phyloP scores from a whole-genome alignment of 1,140 invertebrate genomes.

The Drosophila parabipectinata region DNA sequence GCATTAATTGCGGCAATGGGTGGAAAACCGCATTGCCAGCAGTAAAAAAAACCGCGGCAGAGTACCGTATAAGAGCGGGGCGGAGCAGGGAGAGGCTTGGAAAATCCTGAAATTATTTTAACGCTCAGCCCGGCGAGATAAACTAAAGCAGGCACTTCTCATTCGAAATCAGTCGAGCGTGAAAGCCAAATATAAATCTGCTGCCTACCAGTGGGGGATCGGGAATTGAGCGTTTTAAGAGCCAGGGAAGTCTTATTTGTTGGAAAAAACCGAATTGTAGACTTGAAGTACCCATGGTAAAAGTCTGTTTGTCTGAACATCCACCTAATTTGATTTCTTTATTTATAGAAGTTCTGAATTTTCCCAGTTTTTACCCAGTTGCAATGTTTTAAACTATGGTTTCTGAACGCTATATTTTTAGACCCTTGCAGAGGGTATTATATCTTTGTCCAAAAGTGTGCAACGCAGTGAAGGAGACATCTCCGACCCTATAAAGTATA shows the following conservation, averaged over 20 bases:
- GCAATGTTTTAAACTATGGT: no score
- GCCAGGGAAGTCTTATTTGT: neutral
- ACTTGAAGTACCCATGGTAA: no score
- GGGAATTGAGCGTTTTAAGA: conserved; percentile 42
- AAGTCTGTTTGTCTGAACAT: no score
- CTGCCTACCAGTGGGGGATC: conserved; percentile 19
- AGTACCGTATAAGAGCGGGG: neutral
- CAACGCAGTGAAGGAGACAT: no score
- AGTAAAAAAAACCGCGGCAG: conserved; percentile 9
- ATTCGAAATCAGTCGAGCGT: conserved; percentile 64
- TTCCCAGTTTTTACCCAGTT: no score
- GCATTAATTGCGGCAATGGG: conserved; percentile 77
- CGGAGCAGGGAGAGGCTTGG: conserved; percentile 16
- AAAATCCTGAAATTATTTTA: conserved; percentile 66
- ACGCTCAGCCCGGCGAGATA: conserved; percentile 55
- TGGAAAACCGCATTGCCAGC: conserved; percentile 61
- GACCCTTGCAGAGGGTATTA: no score
- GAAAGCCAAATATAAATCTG: conserved; percentile 68
- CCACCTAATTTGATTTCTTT: no score
- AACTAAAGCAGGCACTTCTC: conserved; percentile 56
- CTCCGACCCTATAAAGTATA: no score
- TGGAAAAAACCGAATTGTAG: neutral
- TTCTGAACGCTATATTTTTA: no score
- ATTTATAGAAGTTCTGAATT: no score
- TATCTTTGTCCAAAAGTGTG: no score